A percentile compares a stretch with the other conserved stretches of the same genome.
Evolutionary conservation across 2,888 invertebrate genomes (phyloP).

Genomic region (Tenthredo amoena): DNA sequence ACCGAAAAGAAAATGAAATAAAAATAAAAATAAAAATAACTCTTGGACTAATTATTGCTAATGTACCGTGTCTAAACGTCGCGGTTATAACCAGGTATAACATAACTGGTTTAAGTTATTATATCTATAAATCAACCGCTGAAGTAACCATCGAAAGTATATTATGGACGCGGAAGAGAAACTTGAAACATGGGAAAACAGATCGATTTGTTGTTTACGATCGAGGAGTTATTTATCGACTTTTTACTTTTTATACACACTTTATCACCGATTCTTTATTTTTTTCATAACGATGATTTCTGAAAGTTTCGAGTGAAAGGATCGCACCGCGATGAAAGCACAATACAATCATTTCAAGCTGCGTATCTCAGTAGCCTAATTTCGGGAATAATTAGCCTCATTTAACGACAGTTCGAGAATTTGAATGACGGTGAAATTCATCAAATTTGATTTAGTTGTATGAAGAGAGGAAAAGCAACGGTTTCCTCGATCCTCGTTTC

Average conservation of each 20-base stretch:
- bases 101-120: background rate
- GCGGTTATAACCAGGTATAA: background rate
- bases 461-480: background rate
- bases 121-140: background rate
- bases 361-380: background rate
- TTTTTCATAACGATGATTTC: background rate
- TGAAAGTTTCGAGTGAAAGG: conserved; percentile 40
- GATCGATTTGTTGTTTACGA: conserved; percentile 19
- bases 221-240: conserved; percentile 6
- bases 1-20: background rate
- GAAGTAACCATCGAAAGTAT: conserved; percentile 16
- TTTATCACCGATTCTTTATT: background rate
- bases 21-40: background rate
- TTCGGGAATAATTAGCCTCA: background rate
- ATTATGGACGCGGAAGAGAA: conserved; percentile 30
- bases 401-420: conserved; percentile 28
- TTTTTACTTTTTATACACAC: background rate
- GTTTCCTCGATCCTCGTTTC: background rate
- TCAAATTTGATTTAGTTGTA: background rate
- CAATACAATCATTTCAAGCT: conserved; percentile 7
- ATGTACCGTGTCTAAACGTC: conserved; percentile 60
- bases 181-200: conserved; percentile 2
- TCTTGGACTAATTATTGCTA: conserved; percentile 68
- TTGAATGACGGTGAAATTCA: background rate
- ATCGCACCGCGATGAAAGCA: conserved; percentile 19